These are phyloP conservation scores for Polymixis lichenea DNA, from an alignment of 2,888 invertebrate species.

Conservation along the genomic window DNA sequence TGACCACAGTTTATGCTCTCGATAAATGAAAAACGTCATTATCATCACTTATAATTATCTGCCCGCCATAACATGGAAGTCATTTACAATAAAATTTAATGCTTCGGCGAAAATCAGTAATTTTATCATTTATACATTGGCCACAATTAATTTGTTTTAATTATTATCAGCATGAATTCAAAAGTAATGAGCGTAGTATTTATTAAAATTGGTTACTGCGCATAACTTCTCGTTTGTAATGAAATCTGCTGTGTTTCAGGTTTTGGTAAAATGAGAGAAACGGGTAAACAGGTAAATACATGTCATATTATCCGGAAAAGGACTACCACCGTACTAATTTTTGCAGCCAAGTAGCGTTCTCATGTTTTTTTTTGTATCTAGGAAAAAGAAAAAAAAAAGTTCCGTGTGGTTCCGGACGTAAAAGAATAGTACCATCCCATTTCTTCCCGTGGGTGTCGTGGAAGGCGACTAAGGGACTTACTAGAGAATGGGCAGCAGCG, in stretches of 20 bases:
- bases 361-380: not conserved
- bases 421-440: too few relatives aligned
- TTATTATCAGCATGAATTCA: conserved; percentile 40
- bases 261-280: not conserved
- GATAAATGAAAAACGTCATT: conserved; percentile 4
- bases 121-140: conserved; percentile 19
- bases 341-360: not conserved
- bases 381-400: too few relatives aligned
- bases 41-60: conserved; percentile 19
- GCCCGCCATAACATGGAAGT: not conserved
- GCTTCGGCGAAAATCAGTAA: not conserved
- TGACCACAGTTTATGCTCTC: too few relatives aligned
- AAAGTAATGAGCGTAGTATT: conserved; percentile 16
- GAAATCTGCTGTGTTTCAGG: not conserved
- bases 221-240: conserved; percentile 28
- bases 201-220: conserved; percentile 29
- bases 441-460: too few relatives aligned
- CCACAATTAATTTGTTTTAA: conserved; percentile 33
- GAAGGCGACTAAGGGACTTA: too few relatives aligned
- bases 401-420: too few relatives aligned
- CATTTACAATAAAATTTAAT: conserved; percentile 24
- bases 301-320: too few relatives aligned
- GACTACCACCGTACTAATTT: not conserved
- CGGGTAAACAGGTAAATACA: not conserved
- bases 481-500: too few relatives aligned